Evolutionary conservation across 2,888 invertebrate species (phyloP), one percentile per base, ranked within the genome.

Genomic region (Eilema caniola): DNA sequence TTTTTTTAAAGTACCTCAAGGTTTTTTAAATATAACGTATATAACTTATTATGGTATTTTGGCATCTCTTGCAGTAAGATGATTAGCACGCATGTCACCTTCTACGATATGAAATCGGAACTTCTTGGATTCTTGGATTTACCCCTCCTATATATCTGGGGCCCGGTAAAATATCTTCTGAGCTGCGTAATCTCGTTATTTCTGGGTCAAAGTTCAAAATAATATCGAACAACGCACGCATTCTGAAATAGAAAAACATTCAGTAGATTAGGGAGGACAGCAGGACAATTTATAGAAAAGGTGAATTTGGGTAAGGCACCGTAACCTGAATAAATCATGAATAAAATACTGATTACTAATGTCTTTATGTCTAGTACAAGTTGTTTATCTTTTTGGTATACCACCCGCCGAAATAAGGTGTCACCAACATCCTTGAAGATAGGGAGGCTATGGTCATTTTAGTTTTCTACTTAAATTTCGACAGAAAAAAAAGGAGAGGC

Each of bases 341-440:
- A 62, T 65, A 69, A 77, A 71, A 75, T 75, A 47, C 20, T 47
- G 47, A 47, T 47, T 47, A 47, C 47, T 47, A 47, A 47, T 41
- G 41, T 41, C 16, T 47, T 7, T 41, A 3, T 41, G 16, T 70
- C 59, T 61, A 67, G 69, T 77, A 72, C 69, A 70, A 71, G 73
- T 24, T 57, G 57, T 57, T 24, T 23, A 20, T 57, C 12, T 57
- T 57, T 57, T 24, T 57, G 24, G 57, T 57, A 76, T 81, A 78
- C 70, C 71, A 57, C 69, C 63, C 65, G 66, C 69, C 72, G 64
- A 76, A 71, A 79, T 73, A 74, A 81, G 66, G 25, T 68, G 62
- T 61, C 70, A 70, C 41, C 20, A 47, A 47, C 20, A 47, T 47
- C 53, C 20, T 10, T n/a, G 8, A n/a, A 53, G 53, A 2, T 53